Evolutionary conservation across 2,888 invertebrate species (phyloP).

Genomic region (Torymus aiolomorphi): DNA sequence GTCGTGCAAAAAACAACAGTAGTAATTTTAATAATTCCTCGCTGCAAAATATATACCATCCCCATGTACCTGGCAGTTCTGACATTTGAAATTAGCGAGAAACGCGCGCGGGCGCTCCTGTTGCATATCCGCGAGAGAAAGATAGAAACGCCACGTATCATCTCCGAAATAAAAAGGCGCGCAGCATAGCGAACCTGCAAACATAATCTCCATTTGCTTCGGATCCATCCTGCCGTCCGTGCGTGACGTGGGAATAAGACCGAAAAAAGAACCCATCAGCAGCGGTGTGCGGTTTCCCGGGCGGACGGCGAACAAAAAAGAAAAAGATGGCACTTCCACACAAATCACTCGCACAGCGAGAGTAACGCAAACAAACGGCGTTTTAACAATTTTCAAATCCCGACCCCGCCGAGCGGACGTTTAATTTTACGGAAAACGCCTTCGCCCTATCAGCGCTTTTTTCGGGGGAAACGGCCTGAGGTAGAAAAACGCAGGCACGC

Average conservation of each 20-base stretch:
- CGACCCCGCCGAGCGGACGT: conserved; percentile 27
- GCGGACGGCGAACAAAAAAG: no score
- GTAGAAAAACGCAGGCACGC: background rate
- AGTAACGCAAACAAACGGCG: background rate
- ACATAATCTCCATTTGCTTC: no score
- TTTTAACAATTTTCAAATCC: conserved; percentile 43
- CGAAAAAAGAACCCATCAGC: no score
- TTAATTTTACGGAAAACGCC: conserved; percentile 41
- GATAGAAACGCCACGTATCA: background rate
- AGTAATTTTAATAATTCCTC: background rate
- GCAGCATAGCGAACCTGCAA: no score
- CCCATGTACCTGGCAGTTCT: background rate
- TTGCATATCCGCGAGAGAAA: background rate
- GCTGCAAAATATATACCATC: background rate
- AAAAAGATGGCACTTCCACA: background rate
- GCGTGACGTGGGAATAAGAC: no score
- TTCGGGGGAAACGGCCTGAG: no score
- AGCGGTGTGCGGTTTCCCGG: no score
- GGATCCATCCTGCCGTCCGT: no score
- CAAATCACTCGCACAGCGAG: conserved; percentile 10
- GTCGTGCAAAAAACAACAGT: no score
- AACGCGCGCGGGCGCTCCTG: background rate
- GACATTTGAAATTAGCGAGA: background rate
- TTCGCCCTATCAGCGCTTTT: background rate
- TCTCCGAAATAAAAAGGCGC: background rate